Evolutionary conservation across 2,797 vertebrate species (phyloP), one percentile per base, ranked within the genome.

Genomic region (Enoplosus armatus): DNA sequence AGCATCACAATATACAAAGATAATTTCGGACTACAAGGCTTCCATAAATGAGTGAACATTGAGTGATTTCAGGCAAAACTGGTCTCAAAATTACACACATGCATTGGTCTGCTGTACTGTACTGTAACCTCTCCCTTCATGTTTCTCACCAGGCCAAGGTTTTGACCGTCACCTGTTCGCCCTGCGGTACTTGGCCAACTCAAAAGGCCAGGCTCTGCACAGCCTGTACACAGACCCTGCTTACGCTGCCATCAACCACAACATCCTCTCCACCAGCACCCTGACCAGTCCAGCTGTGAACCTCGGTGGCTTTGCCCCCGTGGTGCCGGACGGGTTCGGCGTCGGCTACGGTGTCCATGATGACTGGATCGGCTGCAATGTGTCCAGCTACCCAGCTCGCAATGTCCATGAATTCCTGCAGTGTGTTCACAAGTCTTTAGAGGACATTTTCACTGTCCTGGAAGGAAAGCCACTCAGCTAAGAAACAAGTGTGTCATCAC

Each of bases 241-340:
- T 0, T 99, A 99, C 0, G 43, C 90, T 0, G 92, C 86, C 63
- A 96, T 99, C 65, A 99, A 99, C 80, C 97, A 99, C 93, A 99
- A 98, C 92, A 92, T 99, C 93, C 93, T 99, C n/a, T 99, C 98
- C 29, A 99, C 98, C 33, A 99, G 98, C 92, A 99, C 98, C 0
- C 92, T 99, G 84, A 90, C 75, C 83, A 99, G 98, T 78, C 95
- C 97, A 0, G 96, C 97, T 0, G 96, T 99, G 77, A 95, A 75
- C 37, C 63, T 98, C 0, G 98, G 98, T 0, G 98, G 98, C 18
- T 99, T 99, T 47, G 98, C 97, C 20, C 98, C 98, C 0, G 98
- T 99, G 70, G 98, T 99, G 65, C 82, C 97, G 0, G 96, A 99
- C 35, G 98, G 98, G 12, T 98, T 98, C 55, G 98, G 98, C 0